Evolutionary conservation across 2,797 vertebrate species (phyloP).

Genomic region (Anguilla pacifica): DNA sequence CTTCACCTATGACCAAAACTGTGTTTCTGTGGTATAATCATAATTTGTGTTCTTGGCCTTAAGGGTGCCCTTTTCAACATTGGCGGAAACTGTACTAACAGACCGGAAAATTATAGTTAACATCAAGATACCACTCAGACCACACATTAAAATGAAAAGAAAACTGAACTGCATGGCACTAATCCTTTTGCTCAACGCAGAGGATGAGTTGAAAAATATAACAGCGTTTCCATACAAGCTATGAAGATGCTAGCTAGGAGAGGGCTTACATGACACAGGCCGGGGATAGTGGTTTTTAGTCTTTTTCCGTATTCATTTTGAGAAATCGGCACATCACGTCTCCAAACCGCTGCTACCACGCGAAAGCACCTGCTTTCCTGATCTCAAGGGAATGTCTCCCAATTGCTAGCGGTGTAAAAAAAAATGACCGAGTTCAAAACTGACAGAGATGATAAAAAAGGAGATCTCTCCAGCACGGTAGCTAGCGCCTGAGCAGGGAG

Average conservation of each 20-base stretch:
- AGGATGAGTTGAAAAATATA: background rate
- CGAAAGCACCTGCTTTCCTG: slow-evolving; percentile 1
- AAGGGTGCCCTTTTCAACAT: background rate
- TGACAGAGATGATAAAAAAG: slow-evolving; percentile 25
- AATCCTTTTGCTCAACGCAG: background rate
- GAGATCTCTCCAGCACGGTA: slow-evolving; percentile 22
- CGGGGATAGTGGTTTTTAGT: background rate
- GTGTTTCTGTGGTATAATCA: background rate
- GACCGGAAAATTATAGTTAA: background rate
- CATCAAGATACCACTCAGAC: slow-evolving; percentile 2
- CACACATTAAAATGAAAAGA: background rate
- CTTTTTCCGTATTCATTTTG: background rate
- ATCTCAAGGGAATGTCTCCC: background rate
- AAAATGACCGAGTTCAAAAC: background rate
- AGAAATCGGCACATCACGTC: background rate
- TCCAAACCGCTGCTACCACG: background rate
- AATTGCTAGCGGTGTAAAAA: background rate
- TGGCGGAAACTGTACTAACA: background rate
- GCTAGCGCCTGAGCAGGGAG: background rate
- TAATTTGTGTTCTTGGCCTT: background rate
- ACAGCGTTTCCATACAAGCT: background rate
- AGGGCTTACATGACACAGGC: background rate
- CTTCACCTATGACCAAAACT: background rate
- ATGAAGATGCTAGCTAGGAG: background rate
- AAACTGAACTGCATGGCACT: background rate